These are phyloP conservation scores for Drosophila ironensis DNA, from an alignment of 1,140 invertebrate genomes.

Conservation along the genomic window DNA sequence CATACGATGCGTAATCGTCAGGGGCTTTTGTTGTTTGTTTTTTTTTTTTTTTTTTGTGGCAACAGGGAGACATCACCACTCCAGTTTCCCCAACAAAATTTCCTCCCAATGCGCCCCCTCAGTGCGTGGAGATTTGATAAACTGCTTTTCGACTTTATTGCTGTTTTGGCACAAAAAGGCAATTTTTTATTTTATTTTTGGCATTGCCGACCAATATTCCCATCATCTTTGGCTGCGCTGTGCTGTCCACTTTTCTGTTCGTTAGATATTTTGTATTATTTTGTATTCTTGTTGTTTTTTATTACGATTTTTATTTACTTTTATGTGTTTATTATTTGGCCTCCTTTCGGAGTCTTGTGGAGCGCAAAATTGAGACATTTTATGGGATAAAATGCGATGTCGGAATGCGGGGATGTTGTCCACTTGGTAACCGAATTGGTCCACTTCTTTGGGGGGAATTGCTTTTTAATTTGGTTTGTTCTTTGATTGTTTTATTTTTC, in stretches of 20 bases:
- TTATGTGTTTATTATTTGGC: slow-evolving; percentile 54
- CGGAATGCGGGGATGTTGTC: background rate
- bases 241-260: slow-evolving; percentile 24
- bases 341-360: slow-evolving; percentile 48
- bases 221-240: slow-evolving; percentile 6
- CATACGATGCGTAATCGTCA: slow-evolving; percentile 41
- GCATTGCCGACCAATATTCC: slow-evolving; percentile 54
- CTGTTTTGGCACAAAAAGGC: slow-evolving; percentile 61
- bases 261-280: slow-evolving; percentile 31
- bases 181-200: slow-evolving; percentile 50
- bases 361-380: slow-evolving; percentile 69
- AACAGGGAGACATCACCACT: slow-evolving; percentile 1
- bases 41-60: slow-evolving; percentile 48
- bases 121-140: slow-evolving; percentile 75
- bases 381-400: background rate
- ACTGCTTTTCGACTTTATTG: slow-evolving; percentile 79
- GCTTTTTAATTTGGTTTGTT: slow-evolving; percentile 43
- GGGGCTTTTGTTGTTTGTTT: slow-evolving; percentile 43
- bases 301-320: slow-evolving; percentile 47
- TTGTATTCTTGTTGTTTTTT: slow-evolving; percentile 37
- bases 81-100: background rate
- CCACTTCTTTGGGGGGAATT: slow-evolving; percentile 33
- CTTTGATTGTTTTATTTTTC: slow-evolving; percentile 31
- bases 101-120: background rate
- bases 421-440: slow-evolving; percentile 23